Evolutionary conservation across 2,113 vertebrate genomes (phyloP), one percentile per base, ranked within the genome.

Genomic region (Alouatta palliata): DNA sequence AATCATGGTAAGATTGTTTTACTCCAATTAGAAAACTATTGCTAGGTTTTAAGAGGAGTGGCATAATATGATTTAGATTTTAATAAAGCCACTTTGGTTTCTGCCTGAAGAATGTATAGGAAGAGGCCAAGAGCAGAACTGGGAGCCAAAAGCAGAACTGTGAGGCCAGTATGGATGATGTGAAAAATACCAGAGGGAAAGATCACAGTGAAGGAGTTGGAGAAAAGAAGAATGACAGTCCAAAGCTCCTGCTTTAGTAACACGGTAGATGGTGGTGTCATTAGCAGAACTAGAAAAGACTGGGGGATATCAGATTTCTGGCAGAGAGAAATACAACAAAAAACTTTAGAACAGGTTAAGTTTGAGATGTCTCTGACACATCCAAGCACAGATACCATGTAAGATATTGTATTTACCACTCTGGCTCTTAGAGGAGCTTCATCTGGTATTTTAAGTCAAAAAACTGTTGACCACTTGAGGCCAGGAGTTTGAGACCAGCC

Each of bases 301-400:
- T 81, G 8, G 27, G 27, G 19, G 12, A 49, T 81, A 47, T 14
- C 52, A 86, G 45, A 7, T 80, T 80, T 58, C 73, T 73, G 79
- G 27, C 27, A 93, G 27, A 96, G 11, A 54, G 17, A 81, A 82
- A 21, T 49, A 27, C 77, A 95, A 85, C 84, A 86, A 92, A 90
- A 84, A 6, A 61, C 13, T 86, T 92, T 85, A 58, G 35, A 77
- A 66, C 9, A 73, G 80, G 61, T 73, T 89, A 95, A 82, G 43
- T 81, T 81, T 88, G 32, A 87, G 70, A 81, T 47, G 32, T 66
- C 19, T 73, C 32, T 92, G 64, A 92, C 8, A 73, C 32, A 95
- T 47, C 16, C 81, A 52, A 85, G 27, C 2, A 0, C 71, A 75
- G 13, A 20, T 92, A 13, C 75, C 54, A 52, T 43, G 27, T 75